Base-by-base conservation (phyloP, 2,888 invertebrate genomes). In the Melipona beecheii region DNA sequence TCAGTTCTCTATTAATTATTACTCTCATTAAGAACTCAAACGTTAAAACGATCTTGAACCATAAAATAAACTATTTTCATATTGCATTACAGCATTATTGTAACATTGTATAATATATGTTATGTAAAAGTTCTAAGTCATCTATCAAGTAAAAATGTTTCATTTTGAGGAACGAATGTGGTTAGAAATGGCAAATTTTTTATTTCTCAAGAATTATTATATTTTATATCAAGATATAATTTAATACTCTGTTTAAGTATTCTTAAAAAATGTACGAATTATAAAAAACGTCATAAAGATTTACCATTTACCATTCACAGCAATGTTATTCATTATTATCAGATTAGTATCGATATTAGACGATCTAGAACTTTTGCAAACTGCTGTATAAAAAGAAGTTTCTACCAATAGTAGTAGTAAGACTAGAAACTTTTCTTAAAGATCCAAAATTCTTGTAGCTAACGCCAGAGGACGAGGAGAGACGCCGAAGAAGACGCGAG, bases 381-480 rank as follows among this genome's bases (percentile, higher is more conserved):
- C 5, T 24, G 15, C n/a, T 58, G 13, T 15, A n/a, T 5, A 15
- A 58, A 15, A 15, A n/a, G 2, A 3, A n/a, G 15, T 58, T n/a
- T 58, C n/a, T n/a, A 58, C n/a, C n/a, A n/a, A n/a, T 13, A 5
- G 1, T 24, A 24, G 15, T 2, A 15, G 11, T n/a, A 15, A 58
- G n/a, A 15, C 15, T 21, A 21, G 54, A 9, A 36, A 43, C 19
- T 2, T 4, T n/a, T 70, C 50, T 24, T 6, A 58, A 13, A 36
- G 19, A 15, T 19, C 0, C 19, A 6, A 31, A 27, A 66, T 43
- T 21, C 83, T 95, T 95, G 1, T 95, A 98, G 97, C 95, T 98
- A 88, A 98, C 98, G 17, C 97, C 98, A 71, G 98, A 98, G 95
- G 98, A 98, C 93, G 98, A 98, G 95, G 98, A 98, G 93, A 96